Evolutionary conservation across 2,797 vertebrate genomes (phyloP).

Genomic region (Peromyscus aztecus): DNA sequence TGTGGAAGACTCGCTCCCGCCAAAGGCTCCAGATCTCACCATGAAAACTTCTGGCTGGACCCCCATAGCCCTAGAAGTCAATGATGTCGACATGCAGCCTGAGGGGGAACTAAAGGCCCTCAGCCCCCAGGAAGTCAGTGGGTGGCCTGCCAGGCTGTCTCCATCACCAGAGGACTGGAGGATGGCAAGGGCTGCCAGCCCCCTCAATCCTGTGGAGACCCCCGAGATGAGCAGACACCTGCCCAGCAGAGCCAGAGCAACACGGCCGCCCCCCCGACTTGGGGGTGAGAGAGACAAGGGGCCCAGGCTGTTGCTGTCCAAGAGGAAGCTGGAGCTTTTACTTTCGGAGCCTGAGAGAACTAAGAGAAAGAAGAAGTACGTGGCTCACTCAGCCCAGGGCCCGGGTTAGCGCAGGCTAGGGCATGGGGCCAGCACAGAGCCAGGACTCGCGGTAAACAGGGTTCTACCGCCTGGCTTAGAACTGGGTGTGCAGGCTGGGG

Average conservation of each 20-base stretch:
- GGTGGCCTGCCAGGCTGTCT: not conserved
- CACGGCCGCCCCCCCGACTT: not conserved
- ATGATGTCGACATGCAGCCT: constrained; percentile 61
- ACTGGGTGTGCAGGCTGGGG: not conserved
- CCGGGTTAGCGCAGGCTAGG: not conserved
- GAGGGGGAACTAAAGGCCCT: not conserved
- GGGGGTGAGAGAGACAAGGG: constrained; percentile 44
- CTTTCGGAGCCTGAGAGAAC: constrained; percentile 85
- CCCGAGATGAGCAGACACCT: fast-evolving
- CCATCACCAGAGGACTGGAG: constrained; percentile 54
- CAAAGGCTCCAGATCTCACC: not conserved
- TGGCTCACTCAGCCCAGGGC: constrained; percentile 77
- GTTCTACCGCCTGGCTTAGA: not conserved
- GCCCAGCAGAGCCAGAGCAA: not conserved
- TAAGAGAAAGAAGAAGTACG: constrained; percentile 88
- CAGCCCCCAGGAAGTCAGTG: constrained; percentile 65
- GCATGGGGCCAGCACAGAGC: too few relatives aligned
- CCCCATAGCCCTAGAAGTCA: not conserved
- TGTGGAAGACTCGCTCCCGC: not conserved
- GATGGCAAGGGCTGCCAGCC: not conserved
- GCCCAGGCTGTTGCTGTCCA: constrained; percentile 76
- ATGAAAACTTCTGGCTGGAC: not conserved
- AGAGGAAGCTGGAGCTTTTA: constrained; percentile 90
- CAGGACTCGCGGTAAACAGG: not conserved
- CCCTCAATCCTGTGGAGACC: not conserved